Evolutionary conservation across 2,888 invertebrate genomes (phyloP).

Genomic region (Latheticus oryzae): DNA sequence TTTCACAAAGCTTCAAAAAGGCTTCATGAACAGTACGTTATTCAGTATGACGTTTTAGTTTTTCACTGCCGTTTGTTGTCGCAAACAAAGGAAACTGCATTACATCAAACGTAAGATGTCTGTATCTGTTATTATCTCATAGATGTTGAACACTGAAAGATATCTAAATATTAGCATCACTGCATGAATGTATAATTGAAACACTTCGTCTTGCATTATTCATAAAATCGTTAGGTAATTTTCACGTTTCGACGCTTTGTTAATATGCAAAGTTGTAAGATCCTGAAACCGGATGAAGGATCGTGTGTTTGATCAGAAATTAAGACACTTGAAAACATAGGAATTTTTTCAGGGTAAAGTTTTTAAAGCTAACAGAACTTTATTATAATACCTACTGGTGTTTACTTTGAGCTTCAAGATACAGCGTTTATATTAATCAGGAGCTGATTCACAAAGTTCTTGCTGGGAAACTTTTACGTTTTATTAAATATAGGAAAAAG

Average conservation of each 20-base stretch:
- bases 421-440: slow-evolving; percentile 49
- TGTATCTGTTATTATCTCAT: slow-evolving; percentile 13
- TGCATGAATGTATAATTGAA: slow-evolving; percentile 49
- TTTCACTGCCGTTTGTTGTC: slow-evolving; percentile 18
- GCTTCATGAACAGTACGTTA: too few species aligned
- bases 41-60: too few species aligned
- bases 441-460: slow-evolving; percentile 45
- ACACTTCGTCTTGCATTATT: slow-evolving; percentile 52
- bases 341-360: too few species aligned
- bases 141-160: slow-evolving; percentile 28
- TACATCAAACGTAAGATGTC: slow-evolving; percentile 28
- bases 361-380: slow-evolving; percentile 32
- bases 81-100: slow-evolving; percentile 32
- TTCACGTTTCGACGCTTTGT: slow-evolving; percentile 51
- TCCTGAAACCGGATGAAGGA: slow-evolving; percentile 31
- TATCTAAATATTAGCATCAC: slow-evolving; percentile 48
- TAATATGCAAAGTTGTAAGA: slow-evolving; percentile 45
- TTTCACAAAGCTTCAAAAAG: too few species aligned
- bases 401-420: slow-evolving; percentile 40
- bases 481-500: slow-evolving; percentile 47
- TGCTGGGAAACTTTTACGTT: slow-evolving; percentile 35
- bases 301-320: slow-evolving; percentile 20
- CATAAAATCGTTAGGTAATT: slow-evolving; percentile 56
- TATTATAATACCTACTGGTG: slow-evolving; percentile 42
- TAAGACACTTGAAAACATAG: too few species aligned